These are phyloP conservation scores for Zapornia atra DNA, from an alignment of 2,113 vertebrate genomes.

Conservation along the genomic window DNA sequence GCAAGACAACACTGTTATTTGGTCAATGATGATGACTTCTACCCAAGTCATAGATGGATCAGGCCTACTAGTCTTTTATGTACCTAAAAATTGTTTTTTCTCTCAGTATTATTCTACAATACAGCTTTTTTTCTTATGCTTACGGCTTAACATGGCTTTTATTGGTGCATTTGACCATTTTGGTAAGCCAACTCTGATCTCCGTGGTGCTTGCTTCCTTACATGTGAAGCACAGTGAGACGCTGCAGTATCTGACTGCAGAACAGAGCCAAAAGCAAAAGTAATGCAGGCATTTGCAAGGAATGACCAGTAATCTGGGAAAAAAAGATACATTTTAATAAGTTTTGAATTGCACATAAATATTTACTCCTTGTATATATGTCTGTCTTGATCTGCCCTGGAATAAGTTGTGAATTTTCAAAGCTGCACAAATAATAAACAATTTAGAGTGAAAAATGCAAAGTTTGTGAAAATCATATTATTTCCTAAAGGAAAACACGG, in stretches of 20 bases:
- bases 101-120: neutral
- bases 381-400: neutral
- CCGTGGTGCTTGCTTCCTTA: neutral
- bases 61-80: neutral
- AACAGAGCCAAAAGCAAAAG: neutral
- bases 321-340: neutral
- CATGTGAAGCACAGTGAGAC: neutral
- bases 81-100: rapidly evolving
- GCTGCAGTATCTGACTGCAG: neutral
- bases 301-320: neutral
- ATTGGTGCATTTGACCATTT: neutral
- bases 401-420: neutral
- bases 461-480: neutral
- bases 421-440: neutral
- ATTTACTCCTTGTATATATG: neutral
- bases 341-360: neutral
- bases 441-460: neutral
- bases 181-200: neutral
- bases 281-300: neutral
- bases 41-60: neutral
- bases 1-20: neutral
- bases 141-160: neutral
- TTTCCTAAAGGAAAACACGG: neutral
- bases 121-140: neutral
- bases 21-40: neutral